Evolutionary conservation across 2,113 vertebrate species (phyloP).

Genomic region (Nycticebus coucang): DNA sequence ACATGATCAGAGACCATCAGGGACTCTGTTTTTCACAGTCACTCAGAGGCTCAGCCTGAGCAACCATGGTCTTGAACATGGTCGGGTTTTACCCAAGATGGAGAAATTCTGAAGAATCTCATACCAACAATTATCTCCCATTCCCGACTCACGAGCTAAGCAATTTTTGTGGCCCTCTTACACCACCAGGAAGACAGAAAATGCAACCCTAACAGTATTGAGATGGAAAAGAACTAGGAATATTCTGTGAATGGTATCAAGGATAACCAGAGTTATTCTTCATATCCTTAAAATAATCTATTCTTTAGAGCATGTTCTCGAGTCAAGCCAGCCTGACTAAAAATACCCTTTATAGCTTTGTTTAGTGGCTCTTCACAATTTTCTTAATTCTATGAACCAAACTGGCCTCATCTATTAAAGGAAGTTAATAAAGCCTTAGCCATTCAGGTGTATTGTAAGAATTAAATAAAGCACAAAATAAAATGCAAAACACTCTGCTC

Average conservation of each 20-base stretch:
- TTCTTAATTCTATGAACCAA: conserved; percentile 4
- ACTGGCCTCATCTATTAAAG: conserved; percentile 3
- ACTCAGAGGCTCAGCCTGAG: not conserved
- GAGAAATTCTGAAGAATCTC: not conserved
- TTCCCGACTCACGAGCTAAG: not conserved
- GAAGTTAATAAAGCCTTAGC: not conserved
- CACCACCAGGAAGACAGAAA: not conserved
- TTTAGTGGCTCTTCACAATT: not conserved
- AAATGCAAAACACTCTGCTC: not conserved
- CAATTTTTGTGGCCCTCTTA: not conserved
- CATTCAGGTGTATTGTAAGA: not conserved
- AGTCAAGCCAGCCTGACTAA: not conserved
- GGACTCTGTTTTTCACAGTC: not conserved
- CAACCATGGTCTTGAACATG: not conserved
- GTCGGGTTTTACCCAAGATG: not conserved
- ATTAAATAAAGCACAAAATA: not conserved
- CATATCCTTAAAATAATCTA: not conserved
- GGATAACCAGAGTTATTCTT: not conserved
- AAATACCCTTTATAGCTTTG: not conserved
- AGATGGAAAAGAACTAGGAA: not conserved
- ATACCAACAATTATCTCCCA: not conserved
- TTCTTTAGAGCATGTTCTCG: not conserved
- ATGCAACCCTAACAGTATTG: not conserved
- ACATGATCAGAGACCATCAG: not conserved
- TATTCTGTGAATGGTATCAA: not conserved